phyloP scores from a whole-genome alignment of 1,140 invertebrate genomes.

The Lerema accius region DNA sequence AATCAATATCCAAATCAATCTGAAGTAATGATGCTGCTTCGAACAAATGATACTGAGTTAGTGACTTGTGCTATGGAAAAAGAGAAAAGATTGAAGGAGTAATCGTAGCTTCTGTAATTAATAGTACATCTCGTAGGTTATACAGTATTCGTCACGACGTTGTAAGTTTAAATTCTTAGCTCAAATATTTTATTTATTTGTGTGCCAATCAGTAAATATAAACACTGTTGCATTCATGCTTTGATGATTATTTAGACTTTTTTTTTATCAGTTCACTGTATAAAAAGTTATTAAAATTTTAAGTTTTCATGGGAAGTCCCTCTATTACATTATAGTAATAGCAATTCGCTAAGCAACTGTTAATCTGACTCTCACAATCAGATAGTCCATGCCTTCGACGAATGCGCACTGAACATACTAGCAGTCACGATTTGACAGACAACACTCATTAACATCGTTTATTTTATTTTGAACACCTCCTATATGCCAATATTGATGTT shows the following conservation, averaged over 20 bases:
- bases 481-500: conserved; percentile 39
- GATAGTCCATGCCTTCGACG: conserved; percentile 30
- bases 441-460: conserved; percentile 76
- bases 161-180: too few relatives aligned
- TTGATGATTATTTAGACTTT: neutral
- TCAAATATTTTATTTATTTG: too few relatives aligned
- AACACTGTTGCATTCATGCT: too few relatives aligned
- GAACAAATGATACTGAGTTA: conserved; percentile 72
- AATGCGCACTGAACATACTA: conserved; percentile 31
- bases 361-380: conserved; percentile 27
- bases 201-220: too few relatives aligned
- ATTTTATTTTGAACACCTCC: conserved; percentile 60
- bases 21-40: conserved; percentile 64
- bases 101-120: too few relatives aligned
- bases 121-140: too few relatives aligned
- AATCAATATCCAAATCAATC: conserved; percentile 76
- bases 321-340: neutral
- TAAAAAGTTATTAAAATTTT: too few relatives aligned
- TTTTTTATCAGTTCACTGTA: too few relatives aligned
- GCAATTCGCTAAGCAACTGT: conserved; percentile 1
- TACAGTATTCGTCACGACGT: too few relatives aligned
- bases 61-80: conserved; percentile 29
- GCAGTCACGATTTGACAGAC: conserved; percentile 73
- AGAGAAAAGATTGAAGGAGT: conserved; percentile 5
- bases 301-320: too few relatives aligned